These are phyloP conservation scores for Sternotherus odoratus DNA, from an alignment of 2,797 vertebrate genomes.

Conservation along the genomic window DNA sequence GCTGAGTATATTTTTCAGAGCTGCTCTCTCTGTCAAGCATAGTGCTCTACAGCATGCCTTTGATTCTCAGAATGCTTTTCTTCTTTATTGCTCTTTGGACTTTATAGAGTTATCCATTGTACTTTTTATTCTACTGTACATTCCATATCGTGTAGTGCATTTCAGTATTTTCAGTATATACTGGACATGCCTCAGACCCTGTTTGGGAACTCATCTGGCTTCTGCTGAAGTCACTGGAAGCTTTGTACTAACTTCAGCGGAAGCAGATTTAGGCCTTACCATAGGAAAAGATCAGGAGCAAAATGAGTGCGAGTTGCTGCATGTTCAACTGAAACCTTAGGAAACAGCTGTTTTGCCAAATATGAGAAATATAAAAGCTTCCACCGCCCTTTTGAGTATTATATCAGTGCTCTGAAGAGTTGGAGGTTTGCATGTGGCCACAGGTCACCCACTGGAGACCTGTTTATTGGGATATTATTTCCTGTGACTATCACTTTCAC, in stretches of 20 bases:
- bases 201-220: neutral
- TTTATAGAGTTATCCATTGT: neutral
- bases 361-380: neutral
- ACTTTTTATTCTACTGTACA: neutral
- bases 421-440: neutral
- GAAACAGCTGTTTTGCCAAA: neutral
- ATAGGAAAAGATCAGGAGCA: slow-evolving; percentile 2
- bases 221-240: slow-evolving; percentile 3
- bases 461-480: neutral
- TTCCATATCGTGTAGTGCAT: neutral
- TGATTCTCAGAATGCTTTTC: no score
- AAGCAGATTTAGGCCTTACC: neutral
- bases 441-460: neutral
- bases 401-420: neutral
- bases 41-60: no score
- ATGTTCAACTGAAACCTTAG: neutral
- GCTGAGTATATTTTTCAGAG: no score
- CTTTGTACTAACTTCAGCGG: neutral
- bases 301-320: neutral
- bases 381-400: neutral
- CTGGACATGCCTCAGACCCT: slow-evolving; percentile 10
- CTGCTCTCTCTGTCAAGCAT: no score
- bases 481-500: slow-evolving; percentile 43
- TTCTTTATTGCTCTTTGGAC: slow-evolving; percentile 42
- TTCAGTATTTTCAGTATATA: neutral